Evolutionary conservation across 1,140 invertebrate species (phyloP), one percentile per base, ranked within the genome.

Genomic region (Orussus abietinus): DNA sequence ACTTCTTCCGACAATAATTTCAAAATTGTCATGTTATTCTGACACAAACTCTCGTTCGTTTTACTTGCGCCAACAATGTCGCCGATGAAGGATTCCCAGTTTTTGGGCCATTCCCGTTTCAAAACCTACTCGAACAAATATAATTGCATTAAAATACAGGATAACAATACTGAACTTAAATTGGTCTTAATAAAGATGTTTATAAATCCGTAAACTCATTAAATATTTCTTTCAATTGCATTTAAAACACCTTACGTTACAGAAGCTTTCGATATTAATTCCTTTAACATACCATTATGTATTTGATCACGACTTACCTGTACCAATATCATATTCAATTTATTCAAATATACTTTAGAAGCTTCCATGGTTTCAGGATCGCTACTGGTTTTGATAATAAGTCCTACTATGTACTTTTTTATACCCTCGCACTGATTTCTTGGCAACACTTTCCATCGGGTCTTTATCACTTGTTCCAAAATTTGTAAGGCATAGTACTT

Each of bases 401-500:
- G 81, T 38, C 92, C 90, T 55, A 99, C 96, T 62, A 99, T 98
- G 67, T 98, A 98, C 64, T 97, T 98, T 69, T 98, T 98, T 53
- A 98, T 98, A 42, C 95, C 96, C 79, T 99, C 96, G 77, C 96
- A 98, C 60, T 99, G 97, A 74, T 95, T 92, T 68, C 93, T 78
- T 34, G 96, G 96, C 59, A 99, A 75, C 43, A 96, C 90, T 84
- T 99, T 99, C 97, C 97, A 99, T 69, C 94, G 79, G 20, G 95
- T 98, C 79, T 98, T 96, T 54, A 99, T 99, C 4, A 98, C 91
- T 80, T 96, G 93, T 77, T 99, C 97, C 51, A 99, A 75, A 64
- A 99, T 99, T 81, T 99, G 97, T 55, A 99, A 77, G 14, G 96
- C 97, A 80, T 96, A 99, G 75, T 98, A 99, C 79, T 99, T 99